Conservation (phyloP, 2,888 invertebrate species). For the Flexamia atlantica region DNA sequence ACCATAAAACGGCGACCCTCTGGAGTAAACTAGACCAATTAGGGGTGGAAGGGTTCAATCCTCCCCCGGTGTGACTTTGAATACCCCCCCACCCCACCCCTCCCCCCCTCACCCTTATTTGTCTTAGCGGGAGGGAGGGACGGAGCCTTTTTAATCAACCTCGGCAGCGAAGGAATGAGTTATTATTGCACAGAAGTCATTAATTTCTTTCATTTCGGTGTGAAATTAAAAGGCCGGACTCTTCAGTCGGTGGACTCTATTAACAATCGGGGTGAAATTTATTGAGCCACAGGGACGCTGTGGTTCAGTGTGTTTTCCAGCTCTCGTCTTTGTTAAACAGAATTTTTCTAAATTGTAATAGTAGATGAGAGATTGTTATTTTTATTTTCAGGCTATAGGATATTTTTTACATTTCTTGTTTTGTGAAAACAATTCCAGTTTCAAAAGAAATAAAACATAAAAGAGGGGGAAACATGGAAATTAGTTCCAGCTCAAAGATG, state of each 20-base stretch:
- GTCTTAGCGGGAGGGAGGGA: neutral
- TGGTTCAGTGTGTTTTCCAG: no score
- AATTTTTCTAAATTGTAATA: no score
- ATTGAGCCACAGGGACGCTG: no score
- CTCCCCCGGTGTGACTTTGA: neutral
- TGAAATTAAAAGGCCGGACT: neutral
- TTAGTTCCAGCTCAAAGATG: no score
- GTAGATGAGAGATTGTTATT: no score
- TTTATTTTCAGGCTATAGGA: no score
- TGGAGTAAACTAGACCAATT: slow-evolving; percentile 27
- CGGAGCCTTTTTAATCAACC: neutral
- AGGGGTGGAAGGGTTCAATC: neutral
- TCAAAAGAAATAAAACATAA: no score
- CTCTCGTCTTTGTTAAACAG: no score
- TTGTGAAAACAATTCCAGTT: no score
- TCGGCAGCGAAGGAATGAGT: neutral
- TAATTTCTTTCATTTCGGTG: neutral
- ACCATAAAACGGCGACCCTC: slow-evolving; percentile 20
- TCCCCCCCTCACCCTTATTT: neutral
- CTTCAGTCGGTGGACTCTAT: neutral
- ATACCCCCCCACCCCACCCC: neutral
- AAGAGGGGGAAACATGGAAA: no score
- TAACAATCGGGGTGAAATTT: no score
- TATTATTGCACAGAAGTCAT: slow-evolving; percentile 1
- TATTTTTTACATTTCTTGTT: no score